These are phyloP conservation scores for Strongylocentrotus purpuratus DNA, from an alignment of 35 echinoderm and acorn worm species.

Conservation along the genomic window DNA sequence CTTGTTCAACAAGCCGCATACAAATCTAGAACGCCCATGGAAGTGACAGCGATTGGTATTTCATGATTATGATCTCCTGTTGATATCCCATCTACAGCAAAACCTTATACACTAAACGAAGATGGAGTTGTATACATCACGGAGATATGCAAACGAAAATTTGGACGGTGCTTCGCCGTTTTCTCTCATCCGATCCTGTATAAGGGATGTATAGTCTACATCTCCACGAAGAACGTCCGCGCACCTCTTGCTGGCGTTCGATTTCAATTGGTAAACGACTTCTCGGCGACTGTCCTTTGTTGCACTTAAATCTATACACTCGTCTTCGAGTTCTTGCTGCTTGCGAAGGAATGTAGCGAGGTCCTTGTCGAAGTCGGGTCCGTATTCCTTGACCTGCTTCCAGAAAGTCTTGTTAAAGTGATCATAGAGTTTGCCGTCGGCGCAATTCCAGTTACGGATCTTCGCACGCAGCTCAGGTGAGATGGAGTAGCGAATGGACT, in stretches of 20 bases:
- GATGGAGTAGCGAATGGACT: constrained; percentile 10
- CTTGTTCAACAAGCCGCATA: not conserved
- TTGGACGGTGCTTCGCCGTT: not conserved
- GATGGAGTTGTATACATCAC: constrained; percentile 3
- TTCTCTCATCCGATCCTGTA: constrained; percentile 35
- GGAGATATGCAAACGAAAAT: constrained; percentile 24
- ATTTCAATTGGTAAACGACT: constrained; percentile 34
- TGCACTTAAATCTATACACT: constrained; percentile 51
- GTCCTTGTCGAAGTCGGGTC: constrained; percentile 51
- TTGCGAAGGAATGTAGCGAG: constrained; percentile 38
- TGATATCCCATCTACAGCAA: not conserved
- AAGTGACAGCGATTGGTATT: not conserved
- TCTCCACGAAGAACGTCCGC: constrained; percentile 45
- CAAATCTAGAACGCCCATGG: not conserved
- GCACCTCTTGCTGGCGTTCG: constrained; percentile 39
- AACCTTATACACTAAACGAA: not conserved
- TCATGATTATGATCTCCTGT: not conserved
- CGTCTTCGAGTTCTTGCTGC: constrained; percentile 4
- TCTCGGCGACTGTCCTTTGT: not conserved
- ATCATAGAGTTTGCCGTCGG: constrained; percentile 62
- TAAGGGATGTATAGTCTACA: constrained; percentile 42
- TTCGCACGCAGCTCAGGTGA: not conserved
- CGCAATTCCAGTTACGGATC: constrained; percentile 54
- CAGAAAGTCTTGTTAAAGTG: constrained; percentile 73
- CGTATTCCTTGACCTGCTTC: constrained; percentile 58